Base-by-base conservation (phyloP, 2,888 invertebrate species). In the Cyclophora punctaria region DNA sequence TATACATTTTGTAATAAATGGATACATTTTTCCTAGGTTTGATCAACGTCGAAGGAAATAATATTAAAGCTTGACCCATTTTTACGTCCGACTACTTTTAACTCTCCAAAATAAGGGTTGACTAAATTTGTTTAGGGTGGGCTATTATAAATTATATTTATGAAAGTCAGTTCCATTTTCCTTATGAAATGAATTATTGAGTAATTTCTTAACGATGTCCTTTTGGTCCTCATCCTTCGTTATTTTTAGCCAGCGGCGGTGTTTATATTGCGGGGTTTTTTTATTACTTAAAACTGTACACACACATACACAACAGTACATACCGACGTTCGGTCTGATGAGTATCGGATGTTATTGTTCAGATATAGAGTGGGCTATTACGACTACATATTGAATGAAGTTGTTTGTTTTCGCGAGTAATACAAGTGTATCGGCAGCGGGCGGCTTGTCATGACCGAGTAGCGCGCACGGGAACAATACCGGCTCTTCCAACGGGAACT, bases 341-440 rank as follows among this genome's bases (percentile, higher is more conserved):
- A 71, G 50, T 48, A 55, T 46, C 74, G 73, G 73, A 73, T 77
- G 71, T 63, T 62, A 64, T 57, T 63, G 60, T 58, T 66, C 61
- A 64, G 62, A 57, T 61, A 65, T 60, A 71, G 63, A 67, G 79
- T 75, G 70, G 77, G 74, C 78, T 81, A 85, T 83, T 80, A 81
- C 73, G 66, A 66, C 68, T 71, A 69, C 73, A 70, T 78, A 80
- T 80, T 78, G 80, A 77, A 67, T 78, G 68, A 69, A 68, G 64
- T 73, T 73, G 68, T 75, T 74, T 75, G 75, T 75, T 73, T 69
- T 73, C 20, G 71, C 71, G 70, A 71, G 61, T 65, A 64, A 59
- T 66, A 70, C 71, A 71, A 54, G 55, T 62, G 66, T 67, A 69
- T 67, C 62, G 63, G 51, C 59, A 66, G 60, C 49, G 59, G 68